phyloP scores from a whole-genome alignment of 2,113 vertebrate genomes.

The Sinocyclocheilus grahami region DNA sequence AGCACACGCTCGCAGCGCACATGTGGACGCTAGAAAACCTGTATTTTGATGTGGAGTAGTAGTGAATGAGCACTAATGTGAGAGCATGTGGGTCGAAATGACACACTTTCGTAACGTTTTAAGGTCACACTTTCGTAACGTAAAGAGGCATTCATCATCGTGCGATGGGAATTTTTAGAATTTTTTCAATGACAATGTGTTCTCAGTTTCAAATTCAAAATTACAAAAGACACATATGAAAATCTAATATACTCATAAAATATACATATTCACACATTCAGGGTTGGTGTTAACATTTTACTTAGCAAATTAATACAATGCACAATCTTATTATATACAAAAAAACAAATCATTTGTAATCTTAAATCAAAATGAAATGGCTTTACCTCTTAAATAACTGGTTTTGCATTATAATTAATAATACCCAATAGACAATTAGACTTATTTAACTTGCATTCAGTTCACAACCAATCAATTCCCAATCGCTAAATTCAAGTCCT shows the following conservation, averaged over 20 bases:
- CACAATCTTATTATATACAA: not conserved
- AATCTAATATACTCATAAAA: not conserved
- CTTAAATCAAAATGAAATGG: not conserved
- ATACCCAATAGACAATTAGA: not conserved
- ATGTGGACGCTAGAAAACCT: not conserved
- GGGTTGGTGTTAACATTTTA: not conserved
- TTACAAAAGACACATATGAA: not conserved
- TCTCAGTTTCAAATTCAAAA: not conserved
- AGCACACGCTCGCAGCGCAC: conserved; percentile 25
- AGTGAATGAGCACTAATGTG: not conserved
- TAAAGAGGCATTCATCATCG: not conserved
- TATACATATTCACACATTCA: not conserved
- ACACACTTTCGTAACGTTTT: not conserved
- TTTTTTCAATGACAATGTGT: not conserved
- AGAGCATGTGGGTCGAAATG: not conserved
- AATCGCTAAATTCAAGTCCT: not conserved
- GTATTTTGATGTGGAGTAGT: not conserved
- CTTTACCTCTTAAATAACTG: not conserved
- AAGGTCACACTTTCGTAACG: not conserved
- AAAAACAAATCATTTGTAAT: not conserved
- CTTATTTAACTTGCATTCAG: not conserved
- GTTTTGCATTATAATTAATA: not conserved
- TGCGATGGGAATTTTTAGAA: not conserved
- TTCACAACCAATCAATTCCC: not conserved
- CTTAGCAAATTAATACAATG: not conserved